A percentile compares a stretch with the other conserved stretches of the same genome.
Evolutionary conservation across 2,888 invertebrate genomes (phyloP).

Genomic region (Ectropis crepuscularia): DNA sequence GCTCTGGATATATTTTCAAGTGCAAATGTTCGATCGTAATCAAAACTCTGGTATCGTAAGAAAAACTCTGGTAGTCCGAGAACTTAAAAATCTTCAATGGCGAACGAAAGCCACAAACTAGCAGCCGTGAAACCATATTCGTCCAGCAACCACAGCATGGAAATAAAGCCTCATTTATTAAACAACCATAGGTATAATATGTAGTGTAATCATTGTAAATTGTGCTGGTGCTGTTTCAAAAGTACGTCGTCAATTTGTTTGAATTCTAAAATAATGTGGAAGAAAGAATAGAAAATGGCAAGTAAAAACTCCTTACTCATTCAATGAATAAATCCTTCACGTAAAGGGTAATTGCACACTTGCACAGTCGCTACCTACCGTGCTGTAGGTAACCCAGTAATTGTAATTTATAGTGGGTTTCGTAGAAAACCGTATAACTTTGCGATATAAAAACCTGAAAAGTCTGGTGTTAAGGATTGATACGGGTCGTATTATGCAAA

Average conservation of each 20-base stretch:
- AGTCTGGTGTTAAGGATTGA: conserved; percentile 39
- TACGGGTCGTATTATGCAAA: conserved; percentile 11
- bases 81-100: too few species aligned
- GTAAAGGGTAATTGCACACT: conserved; percentile 52
- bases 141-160: too few species aligned
- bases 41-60: too few species aligned
- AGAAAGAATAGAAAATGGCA: conserved; percentile 35
- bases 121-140: too few species aligned
- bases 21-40: too few species aligned
- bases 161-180: too few species aligned
- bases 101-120: too few species aligned
- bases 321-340: conserved; percentile 44
- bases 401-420: conserved; percentile 59
- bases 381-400: conserved; percentile 41
- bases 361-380: conserved; percentile 45
- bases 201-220: too few species aligned
- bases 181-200: too few species aligned
- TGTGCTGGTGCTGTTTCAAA: neutral
- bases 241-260: neutral
- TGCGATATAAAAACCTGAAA: conserved; percentile 47
- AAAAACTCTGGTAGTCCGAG: too few species aligned
- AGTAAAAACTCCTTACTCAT: conserved; percentile 43
- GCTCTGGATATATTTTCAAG: too few species aligned
- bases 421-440: conserved; percentile 53
- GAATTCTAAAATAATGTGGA: conserved; percentile 6